Evolutionary conservation across 2,113 vertebrate genomes (phyloP), one percentile per base, ranked within the genome.

Genomic region (Acinonyx jubatus): DNA sequence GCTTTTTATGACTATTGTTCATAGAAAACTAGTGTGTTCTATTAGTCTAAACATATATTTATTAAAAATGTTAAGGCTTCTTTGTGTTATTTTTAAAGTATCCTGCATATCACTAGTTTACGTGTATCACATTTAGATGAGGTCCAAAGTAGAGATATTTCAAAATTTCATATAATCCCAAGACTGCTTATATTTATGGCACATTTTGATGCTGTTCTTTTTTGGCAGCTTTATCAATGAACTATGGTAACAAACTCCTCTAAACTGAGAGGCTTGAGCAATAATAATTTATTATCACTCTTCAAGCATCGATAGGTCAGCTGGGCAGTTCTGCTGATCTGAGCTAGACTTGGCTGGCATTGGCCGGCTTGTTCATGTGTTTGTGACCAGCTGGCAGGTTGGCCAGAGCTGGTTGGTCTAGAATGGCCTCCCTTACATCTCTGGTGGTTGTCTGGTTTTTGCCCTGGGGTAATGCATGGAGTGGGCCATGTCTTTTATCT

Each of bases 41-140:
- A 52, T 65, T 90, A 57, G 78, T 78, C 5, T 66, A 48, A 80
- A 84, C 80, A 55, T 12, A 13, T 57, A 63, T 4, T 25, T 84
- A 38, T 23, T 66, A 21, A 15, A 50, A 33, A 38, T 81, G 94
- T 69, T 41, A 61, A 83, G 4, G 2, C n/a, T 82, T 84, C 23
- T 81, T 66, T 21, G 55, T 83, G 29, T 68, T 95, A 74, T 65
- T 95, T 95, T 38, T 3, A 93, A 96, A 63, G 83, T 82, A 89
- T 27, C 48, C 86, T 83, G 23, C 21, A 65, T 69, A 23, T 38
- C 14, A 82, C 31, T 55, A 57, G 7, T 45, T 92, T 80, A 90
- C 91, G 13, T 13, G 31, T 78, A 61, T 65, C 38, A 48, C 23
- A 69, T 61, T 69, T 94, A 80, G 25, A 31, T 74, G 21, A 91